Evolutionary conservation across 1,140 invertebrate genomes (phyloP), one percentile per base, ranked within the genome.

Genomic region (Apis cerana): DNA sequence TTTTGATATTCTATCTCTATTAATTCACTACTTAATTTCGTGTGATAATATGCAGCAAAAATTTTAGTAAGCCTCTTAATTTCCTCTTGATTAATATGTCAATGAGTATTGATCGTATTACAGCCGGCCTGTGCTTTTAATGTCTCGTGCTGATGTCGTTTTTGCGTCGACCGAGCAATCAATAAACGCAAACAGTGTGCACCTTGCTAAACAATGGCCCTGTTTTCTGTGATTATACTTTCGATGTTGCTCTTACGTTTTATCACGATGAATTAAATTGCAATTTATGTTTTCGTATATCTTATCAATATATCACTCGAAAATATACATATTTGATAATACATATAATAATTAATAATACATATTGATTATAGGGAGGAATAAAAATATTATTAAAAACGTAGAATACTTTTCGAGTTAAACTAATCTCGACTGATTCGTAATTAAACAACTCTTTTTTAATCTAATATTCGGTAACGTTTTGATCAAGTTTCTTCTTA

Each of bases 71-170:
- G 65, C 48, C 56, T n/a, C 17, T 71, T 70, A 71, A 79, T 79
- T 79, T 61, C 19, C 65, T 61, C 43, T 21, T 70, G 27, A 71
- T 79, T 69, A 79, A 48, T 23, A 23, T 17, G 67, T 79, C 58
- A 61, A 61, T 71, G 77, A 70, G 43, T 79, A 79, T 71, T 62
- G 67, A 79, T 79, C 52, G 58, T 54, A 71, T 79, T 79, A 79
- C 64, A 70, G 27, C 19, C 64, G 59, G 33, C 23, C 23, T 15
- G 67, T 33, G 67, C 33, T 67, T 43, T 79, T 79, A 79, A 79
- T 79, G 56, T 71, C 19, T 67, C 77, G 67, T 79, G 77, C 48
- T 71, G 77, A 79, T 61, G 77, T 27, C 33, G 77, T 79, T 79
- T 79, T 79, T 61, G 77, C 67, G 15, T 23, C 67, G 50, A 56